Percentiles rank a stretch among this genome's conserved stretches.
Evolutionary conservation across 2,113 vertebrate genomes (phyloP).

Genomic region (Furnarius figulus): DNA sequence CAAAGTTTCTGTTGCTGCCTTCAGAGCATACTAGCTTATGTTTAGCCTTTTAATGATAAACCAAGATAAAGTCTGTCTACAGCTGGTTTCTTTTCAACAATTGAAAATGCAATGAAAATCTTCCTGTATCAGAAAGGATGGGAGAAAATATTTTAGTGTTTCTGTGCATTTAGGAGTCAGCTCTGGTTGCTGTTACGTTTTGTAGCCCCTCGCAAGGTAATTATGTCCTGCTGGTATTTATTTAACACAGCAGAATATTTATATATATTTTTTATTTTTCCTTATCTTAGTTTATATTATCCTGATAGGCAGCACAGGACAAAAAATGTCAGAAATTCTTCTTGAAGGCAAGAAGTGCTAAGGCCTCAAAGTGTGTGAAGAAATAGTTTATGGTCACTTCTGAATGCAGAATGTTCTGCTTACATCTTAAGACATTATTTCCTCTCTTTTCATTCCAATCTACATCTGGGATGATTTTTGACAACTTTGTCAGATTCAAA

Average conservation of each 20-base stretch:
- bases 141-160: not conserved
- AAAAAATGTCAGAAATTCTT: not conserved
- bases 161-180: not conserved
- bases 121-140: not conserved
- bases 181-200: not conserved
- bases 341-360: not conserved
- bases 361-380: not conserved
- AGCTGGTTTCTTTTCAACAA: not conserved
- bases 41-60: constrained; percentile 13
- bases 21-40: not conserved
- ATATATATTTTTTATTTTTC: not conserved
- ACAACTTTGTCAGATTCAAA: constrained; percentile 6
- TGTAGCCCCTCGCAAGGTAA: not conserved
- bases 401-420: not conserved
- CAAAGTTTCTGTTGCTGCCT: constrained; percentile 1
- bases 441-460: not conserved
- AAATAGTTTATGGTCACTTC: not conserved
- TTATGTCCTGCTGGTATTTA: not conserved
- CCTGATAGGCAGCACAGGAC: not conserved
- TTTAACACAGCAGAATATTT: not conserved
- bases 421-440: not conserved
- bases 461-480: not conserved
- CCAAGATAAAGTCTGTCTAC: not conserved
- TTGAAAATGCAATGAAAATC: not conserved
- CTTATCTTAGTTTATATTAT: not conserved